Conservation (phyloP, 2,888 invertebrate genomes). For the Kuschelorhynchus macadamiae region DNA sequence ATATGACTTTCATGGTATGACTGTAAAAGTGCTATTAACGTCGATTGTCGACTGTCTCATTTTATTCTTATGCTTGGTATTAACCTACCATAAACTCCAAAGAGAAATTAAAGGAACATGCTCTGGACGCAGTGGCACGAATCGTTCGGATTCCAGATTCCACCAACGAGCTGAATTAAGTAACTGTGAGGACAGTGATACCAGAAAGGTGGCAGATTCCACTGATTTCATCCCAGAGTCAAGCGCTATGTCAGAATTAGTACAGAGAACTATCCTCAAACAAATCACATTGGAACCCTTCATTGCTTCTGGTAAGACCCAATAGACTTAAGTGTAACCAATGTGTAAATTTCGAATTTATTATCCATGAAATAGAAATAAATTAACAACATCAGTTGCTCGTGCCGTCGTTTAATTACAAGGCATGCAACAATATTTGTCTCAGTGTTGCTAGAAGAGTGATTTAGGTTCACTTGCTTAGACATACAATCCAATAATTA, state of each 20-base stretch:
- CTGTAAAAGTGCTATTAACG: conserved; percentile 38
- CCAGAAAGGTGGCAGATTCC: neutral
- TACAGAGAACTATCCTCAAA: conserved; percentile 50
- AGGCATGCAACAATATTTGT: too few species aligned
- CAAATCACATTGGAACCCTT: conserved; percentile 48
- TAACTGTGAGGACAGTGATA: conserved; percentile 1
- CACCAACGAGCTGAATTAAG: neutral
- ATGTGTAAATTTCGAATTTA: neutral
- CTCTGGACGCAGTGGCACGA: conserved; percentile 4
- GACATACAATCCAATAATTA: too few species aligned
- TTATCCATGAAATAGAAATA: too few species aligned
- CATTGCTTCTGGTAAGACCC: conserved; percentile 33
- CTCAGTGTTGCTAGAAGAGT: too few species aligned
- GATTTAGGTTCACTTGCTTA: too few species aligned
- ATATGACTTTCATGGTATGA: conserved; percentile 11
- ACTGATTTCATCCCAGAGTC: conserved; percentile 31
- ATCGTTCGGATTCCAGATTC: neutral
- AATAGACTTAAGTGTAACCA: conserved; percentile 30
- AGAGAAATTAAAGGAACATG: conserved; percentile 5
- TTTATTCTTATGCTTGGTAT: conserved; percentile 7
- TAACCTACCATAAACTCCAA: conserved; percentile 28
- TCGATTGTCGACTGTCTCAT: conserved; percentile 37
- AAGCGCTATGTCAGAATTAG: conserved; percentile 35
- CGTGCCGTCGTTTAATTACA: too few species aligned
- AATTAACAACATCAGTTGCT: too few species aligned